phyloP scores from a whole-genome alignment of 2,797 vertebrate species.

The Dicrostonyx torquatus region DNA sequence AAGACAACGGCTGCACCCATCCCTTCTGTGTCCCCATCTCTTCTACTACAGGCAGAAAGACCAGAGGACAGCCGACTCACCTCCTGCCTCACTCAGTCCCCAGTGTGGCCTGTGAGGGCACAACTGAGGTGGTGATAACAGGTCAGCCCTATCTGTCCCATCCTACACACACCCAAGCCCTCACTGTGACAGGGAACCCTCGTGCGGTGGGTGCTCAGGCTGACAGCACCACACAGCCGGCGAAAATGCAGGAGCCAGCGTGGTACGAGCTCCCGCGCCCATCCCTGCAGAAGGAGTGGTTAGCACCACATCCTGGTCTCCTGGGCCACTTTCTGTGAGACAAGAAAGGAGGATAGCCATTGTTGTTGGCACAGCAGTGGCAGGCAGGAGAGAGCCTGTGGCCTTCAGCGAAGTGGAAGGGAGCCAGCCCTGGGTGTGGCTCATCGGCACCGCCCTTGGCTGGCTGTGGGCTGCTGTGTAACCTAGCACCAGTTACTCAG shows the following conservation, averaged over 20 bases:
- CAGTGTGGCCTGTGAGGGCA: neutral
- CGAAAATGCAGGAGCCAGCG: neutral
- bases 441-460: neutral
- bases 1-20: neutral
- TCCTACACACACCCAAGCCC: too few relatives aligned
- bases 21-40: neutral
- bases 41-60: neutral
- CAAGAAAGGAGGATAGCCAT: neutral
- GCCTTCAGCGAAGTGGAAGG: neutral
- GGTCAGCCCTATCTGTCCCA: neutral
- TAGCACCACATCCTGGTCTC: neutral
- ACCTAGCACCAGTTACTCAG: neutral
- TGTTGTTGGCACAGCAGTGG: neutral
- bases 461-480: neutral
- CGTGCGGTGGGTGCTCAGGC: neutral
- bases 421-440: neutral
- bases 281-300: neutral
- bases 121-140: neutral
- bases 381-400: neutral
- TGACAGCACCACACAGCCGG: neutral
- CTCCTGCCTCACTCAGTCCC: neutral
- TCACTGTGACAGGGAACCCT: neutral
- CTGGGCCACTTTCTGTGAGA: neutral
- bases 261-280: neutral
- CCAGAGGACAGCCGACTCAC: neutral